Percentiles rank a stretch among this genome's conserved stretches.
Conservation (phyloP, 2,113 vertebrate genomes). For the Corythornis madagascariensis region DNA sequence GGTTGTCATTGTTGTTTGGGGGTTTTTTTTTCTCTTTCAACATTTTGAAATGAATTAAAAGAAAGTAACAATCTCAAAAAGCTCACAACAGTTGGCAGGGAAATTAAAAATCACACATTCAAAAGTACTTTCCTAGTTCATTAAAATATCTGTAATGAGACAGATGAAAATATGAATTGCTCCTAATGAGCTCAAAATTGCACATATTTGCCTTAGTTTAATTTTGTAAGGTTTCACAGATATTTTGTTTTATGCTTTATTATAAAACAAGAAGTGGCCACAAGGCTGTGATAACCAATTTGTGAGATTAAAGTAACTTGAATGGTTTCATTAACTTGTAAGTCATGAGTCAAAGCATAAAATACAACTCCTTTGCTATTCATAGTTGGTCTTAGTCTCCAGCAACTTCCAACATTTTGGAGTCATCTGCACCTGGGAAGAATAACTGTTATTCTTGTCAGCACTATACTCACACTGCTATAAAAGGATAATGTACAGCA, state of each 20-base stretch:
- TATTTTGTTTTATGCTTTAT: slow-evolving; percentile 80
- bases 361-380: slow-evolving; percentile 66
- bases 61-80: slow-evolving; percentile 65
- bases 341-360: slow-evolving; percentile 73
- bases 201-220: slow-evolving; percentile 75
- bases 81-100: slow-evolving; percentile 59
- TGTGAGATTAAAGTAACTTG: slow-evolving; percentile 80
- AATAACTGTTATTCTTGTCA: not conserved
- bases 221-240: slow-evolving; percentile 79
- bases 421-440: slow-evolving; percentile 30
- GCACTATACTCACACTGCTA: not conserved
- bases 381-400: slow-evolving; percentile 9
- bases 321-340: slow-evolving; percentile 79
- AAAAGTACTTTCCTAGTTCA: slow-evolving; percentile 76
- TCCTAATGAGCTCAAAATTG: slow-evolving; percentile 79
- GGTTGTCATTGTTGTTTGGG: too few relatives aligned
- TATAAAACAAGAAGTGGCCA: slow-evolving; percentile 82
- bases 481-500: not conserved
- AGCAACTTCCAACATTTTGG: not conserved
- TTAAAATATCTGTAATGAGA: slow-evolving; percentile 80
- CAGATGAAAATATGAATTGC: slow-evolving; percentile 81
- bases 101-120: slow-evolving; percentile 69
- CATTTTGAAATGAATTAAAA: slow-evolving; percentile 65
- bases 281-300: slow-evolving; percentile 83
- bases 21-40: slow-evolving; percentile 18